phyloP scores from a whole-genome alignment of 1,140 invertebrate genomes.

The Sipha flava region DNA sequence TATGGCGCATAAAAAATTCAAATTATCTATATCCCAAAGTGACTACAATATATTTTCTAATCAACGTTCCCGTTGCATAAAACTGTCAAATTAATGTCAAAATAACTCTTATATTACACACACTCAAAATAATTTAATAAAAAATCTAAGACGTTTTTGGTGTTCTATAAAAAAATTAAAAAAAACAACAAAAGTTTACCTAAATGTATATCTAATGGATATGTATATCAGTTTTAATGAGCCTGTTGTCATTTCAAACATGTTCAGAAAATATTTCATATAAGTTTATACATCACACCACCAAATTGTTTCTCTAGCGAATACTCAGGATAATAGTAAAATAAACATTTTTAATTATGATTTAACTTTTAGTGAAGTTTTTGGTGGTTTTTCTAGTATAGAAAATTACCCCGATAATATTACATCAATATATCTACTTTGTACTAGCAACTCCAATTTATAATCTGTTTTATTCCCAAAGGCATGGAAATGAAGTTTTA shows the following conservation, averaged over 20 bases:
- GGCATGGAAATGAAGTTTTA: not conserved
- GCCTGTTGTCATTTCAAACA: too few species aligned
- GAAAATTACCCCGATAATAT: too few species aligned
- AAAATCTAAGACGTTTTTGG: not conserved
- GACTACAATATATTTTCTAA: not conserved
- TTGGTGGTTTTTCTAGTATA: too few species aligned
- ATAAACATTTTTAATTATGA: too few species aligned
- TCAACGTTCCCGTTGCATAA: not conserved
- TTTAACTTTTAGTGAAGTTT: too few species aligned
- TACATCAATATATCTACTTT: too few species aligned
- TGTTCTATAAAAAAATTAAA: not conserved
- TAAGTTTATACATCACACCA: too few species aligned
- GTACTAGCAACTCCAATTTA: not conserved
- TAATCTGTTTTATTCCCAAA: not conserved
- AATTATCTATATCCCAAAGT: not conserved
- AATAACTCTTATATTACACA: not conserved
- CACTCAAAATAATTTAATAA: not conserved
- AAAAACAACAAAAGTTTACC: not conserved
- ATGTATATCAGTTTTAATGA: too few species aligned
- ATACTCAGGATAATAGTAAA: too few species aligned
- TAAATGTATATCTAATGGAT: too few species aligned
- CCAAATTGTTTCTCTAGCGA: too few species aligned
- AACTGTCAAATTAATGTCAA: not conserved
- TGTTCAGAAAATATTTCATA: not conserved
- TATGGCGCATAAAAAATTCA: not conserved